A percentile compares a stretch with the other conserved stretches of the same genome.
These are phyloP conservation scores for Gallinago jamesoni DNA, from an alignment of 2,113 vertebrate genomes.

Conservation along the genomic window DNA sequence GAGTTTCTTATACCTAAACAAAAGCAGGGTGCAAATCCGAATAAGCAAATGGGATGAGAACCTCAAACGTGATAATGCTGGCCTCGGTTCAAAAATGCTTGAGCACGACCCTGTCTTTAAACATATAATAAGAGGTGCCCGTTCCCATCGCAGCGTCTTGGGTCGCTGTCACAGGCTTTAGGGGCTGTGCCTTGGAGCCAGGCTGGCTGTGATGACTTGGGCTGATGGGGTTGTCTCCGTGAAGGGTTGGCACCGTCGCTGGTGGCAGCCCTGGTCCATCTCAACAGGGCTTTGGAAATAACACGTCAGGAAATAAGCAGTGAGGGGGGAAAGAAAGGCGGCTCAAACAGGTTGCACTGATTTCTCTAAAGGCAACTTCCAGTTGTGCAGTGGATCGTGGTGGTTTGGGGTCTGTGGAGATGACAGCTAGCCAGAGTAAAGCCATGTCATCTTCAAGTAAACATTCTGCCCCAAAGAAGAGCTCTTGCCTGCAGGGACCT, in stretches of 20 bases:
- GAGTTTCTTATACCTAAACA: neutral
- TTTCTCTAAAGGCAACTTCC: neutral
- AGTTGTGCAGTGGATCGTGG: neutral
- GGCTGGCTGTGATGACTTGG: neutral
- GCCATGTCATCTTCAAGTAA: neutral
- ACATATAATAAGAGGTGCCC: neutral
- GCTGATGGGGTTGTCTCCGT: neutral
- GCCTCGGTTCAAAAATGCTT: neutral
- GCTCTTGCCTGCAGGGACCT: neutral
- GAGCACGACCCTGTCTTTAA: neutral
- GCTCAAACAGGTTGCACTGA: neutral
- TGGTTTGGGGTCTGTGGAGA: neutral
- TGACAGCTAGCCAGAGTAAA: neutral
- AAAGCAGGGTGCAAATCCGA: neutral
- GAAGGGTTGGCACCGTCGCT: neutral
- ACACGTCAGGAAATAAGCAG: rapidly evolving
- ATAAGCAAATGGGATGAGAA: neutral
- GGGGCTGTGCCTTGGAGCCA: neutral
- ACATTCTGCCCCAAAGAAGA: neutral
- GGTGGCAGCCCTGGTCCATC: neutral
- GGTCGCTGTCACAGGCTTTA: neutral
- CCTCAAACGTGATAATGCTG: rapidly evolving
- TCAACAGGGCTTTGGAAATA: neutral
- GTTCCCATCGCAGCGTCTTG: neutral
- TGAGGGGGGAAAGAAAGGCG: neutral